Conservation (phyloP, 1,140 invertebrate species). For the Drosophila elegans region DNA sequence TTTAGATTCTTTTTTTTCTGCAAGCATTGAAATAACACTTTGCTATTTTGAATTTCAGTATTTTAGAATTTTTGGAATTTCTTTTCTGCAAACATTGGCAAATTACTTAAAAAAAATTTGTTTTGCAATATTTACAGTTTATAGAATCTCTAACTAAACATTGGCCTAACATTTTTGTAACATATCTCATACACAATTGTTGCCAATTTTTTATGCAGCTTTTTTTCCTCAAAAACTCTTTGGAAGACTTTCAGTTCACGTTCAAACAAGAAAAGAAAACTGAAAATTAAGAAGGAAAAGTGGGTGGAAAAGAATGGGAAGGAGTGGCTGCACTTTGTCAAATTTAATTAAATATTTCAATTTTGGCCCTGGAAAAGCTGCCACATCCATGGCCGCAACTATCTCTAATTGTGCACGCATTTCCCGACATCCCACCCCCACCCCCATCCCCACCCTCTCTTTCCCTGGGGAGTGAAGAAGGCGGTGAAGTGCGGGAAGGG, state of each 20-base stretch:
- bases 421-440: slow-evolving; percentile 7
- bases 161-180: no score
- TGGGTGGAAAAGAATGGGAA: not conserved
- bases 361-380: slow-evolving; percentile 40
- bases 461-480: slow-evolving; percentile 1
- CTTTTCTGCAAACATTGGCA: no score
- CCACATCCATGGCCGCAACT: slow-evolving; percentile 28
- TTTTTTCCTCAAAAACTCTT: not conserved
- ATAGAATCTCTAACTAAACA: no score
- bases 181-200: no score
- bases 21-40: no score
- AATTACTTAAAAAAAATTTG: no score
- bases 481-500: not conserved
- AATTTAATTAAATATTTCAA: slow-evolving; percentile 72
- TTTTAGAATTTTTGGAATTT: no score
- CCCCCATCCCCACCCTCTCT: slow-evolving; percentile 1
- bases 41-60: no score
- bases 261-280: not conserved
- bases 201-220: no score
- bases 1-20: no score
- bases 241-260: not conserved
- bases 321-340: slow-evolving; percentile 37
- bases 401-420: slow-evolving; percentile 66
- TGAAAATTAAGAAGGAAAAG: slow-evolving; percentile 2
- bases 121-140: no score